These are phyloP conservation scores for Semaprochilodus insignis DNA, from an alignment of 2,797 vertebrate species.

Conservation along the genomic window DNA sequence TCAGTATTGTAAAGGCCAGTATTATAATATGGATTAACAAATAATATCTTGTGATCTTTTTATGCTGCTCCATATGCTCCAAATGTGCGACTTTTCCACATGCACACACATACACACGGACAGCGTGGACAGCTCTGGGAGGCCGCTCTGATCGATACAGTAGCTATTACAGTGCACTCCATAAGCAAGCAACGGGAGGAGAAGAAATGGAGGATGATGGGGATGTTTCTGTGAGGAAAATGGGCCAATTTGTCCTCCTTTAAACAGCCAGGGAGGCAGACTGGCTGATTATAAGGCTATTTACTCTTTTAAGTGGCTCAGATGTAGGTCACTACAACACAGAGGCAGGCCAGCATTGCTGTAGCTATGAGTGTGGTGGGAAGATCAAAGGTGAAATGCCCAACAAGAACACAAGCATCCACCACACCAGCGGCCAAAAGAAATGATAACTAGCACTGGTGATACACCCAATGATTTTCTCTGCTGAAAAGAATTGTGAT, in stretches of 20 bases:
- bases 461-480: not conserved
- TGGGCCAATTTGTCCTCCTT: constrained; percentile 33
- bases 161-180: constrained; percentile 27
- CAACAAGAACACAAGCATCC: constrained; percentile 16
- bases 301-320: constrained; percentile 23
- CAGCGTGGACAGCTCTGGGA: not conserved
- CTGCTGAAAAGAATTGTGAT: too few relatives aligned
- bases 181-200: constrained; percentile 25
- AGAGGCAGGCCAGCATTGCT: constrained; percentile 14
- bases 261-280: constrained; percentile 32
- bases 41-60: not conserved
- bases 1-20: not conserved
- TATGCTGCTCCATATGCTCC: not conserved
- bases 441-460: not conserved
- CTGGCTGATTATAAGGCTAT: constrained; percentile 43
- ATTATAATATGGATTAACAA: not conserved
- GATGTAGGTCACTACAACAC: constrained; percentile 44
- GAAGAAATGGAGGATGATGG: constrained; percentile 45
- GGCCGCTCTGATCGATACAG: constrained; percentile 37
- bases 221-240: constrained; percentile 42
- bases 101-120: not conserved
- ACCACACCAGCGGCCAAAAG: not conserved
- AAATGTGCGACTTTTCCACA: not conserved
- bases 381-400: constrained; percentile 48
- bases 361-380: not conserved